phyloP scores from a whole-genome alignment of 2,888 invertebrate species.

The Brachycybe producta region DNA sequence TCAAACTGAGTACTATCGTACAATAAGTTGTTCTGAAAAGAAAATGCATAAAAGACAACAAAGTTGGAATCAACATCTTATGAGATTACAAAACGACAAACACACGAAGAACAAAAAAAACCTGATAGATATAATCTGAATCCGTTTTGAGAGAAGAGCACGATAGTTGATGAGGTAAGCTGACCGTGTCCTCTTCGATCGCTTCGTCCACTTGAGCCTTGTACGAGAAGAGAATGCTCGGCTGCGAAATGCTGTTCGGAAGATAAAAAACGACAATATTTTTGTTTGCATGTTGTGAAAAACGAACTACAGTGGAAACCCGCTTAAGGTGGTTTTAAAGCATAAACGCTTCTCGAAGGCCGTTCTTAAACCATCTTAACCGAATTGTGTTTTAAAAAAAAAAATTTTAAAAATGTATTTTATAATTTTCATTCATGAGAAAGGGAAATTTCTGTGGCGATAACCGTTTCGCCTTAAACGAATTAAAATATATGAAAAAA shows the following conservation, averaged over 20 bases:
- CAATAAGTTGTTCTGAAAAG: conserved; percentile 51
- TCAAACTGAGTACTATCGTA: conserved; percentile 56
- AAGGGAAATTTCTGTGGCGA: too few species aligned
- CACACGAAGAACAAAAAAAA: conserved; percentile 6
- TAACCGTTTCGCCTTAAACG: too few species aligned
- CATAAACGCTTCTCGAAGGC: too few species aligned
- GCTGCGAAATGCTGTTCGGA: conserved; percentile 57
- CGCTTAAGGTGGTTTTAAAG: background rate
- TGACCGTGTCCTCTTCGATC: conserved; percentile 60
- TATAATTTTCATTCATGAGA: too few species aligned
- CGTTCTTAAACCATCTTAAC: background rate
- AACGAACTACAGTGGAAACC: too few species aligned
- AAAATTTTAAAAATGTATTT: too few species aligned
- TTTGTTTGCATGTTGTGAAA: background rate
- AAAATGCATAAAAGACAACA: conserved; percentile 1
- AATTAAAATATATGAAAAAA: too few species aligned
- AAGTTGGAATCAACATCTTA: background rate
- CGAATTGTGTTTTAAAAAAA: too few species aligned
- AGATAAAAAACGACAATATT: conserved; percentile 28
- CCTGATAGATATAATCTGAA: conserved; percentile 62
- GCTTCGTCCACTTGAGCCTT: conserved; percentile 65
- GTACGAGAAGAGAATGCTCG: conserved; percentile 63
- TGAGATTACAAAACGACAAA: conserved; percentile 6
- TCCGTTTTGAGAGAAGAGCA: conserved; percentile 60
- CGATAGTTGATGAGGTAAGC: conserved; percentile 59